Evolutionary conservation across 1,140 invertebrate species (phyloP), one percentile per base, ranked within the genome.

Genomic region (Mesaphorura yosii): DNA sequence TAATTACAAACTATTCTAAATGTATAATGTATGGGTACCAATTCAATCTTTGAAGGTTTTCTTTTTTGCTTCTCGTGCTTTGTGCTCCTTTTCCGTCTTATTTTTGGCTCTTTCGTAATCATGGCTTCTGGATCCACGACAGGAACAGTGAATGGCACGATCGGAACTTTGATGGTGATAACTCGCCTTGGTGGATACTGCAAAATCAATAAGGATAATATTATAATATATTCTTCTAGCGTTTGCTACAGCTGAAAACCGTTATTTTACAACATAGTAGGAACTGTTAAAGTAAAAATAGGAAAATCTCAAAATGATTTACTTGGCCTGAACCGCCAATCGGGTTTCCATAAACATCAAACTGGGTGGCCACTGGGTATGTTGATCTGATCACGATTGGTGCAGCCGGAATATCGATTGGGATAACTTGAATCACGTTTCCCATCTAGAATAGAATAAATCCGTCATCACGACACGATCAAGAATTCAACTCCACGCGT

Each of bases 341-440:
- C n/a, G n/a, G 10, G 23, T 7, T 4, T 20, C 40, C 39, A 25
- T 3, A 34, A n/a, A 28, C 6, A 3, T 27, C 39, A 6, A 27
- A 17, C 2, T 44, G 19, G 15, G 7, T 28, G 38, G 4, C 4
- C 23, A 26, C 25, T 26, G 25, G 31, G 29, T 10, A 19, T 14
- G 48, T 29, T 38, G 55, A 40, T 34, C 31, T 47, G 20, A 58
- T 46, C 12, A 57, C 59, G 22, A 61, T 48, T 12, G 60, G 44
- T 28, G 17, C 49, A 1, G 53, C 40, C 17, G 62, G 60, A 17
- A 65, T 46, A 29, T 66, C 66, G 37, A 70, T 73, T 6, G 75
- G 75, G 7, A 76, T 69, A 17, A 78, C 75, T 67, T 77, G 76
- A 1, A 78, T 64, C 59, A 77, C 72, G 60, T 78, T 76, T 15